Evolutionary conservation across 2,113 vertebrate species (phyloP).

Genomic region (Amphiprion percula): DNA sequence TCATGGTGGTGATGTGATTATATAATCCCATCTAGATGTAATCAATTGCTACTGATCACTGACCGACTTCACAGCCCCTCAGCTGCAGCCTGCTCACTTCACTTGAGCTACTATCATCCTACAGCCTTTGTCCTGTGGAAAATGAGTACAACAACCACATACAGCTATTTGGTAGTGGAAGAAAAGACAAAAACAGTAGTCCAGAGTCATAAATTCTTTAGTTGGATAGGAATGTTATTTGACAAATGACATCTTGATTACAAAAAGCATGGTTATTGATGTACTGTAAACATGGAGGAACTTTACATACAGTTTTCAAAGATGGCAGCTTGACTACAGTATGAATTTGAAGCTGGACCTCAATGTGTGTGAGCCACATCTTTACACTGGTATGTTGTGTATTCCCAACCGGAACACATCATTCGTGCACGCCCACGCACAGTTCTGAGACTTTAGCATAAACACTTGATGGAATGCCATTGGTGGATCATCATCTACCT

Average conservation of each 20-base stretch:
- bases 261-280: neutral
- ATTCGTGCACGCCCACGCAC: constrained; percentile 83
- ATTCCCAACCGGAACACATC: constrained; percentile 84
- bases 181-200: neutral
- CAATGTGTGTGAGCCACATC: neutral
- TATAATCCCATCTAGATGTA: too few species aligned
- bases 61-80: too few species aligned
- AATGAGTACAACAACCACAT: too few species aligned
- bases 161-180: neutral
- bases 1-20: too few species aligned
- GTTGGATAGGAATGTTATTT: constrained; percentile 45
- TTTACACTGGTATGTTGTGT: constrained; percentile 81
- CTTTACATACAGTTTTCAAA: neutral
- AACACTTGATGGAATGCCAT: constrained; percentile 87
- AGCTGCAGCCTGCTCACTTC: too few species aligned
- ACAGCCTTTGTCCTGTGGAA: too few species aligned
- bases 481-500: constrained; percentile 82
- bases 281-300: constrained; percentile 8
- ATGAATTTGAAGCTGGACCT: constrained; percentile 14
- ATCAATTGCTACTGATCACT: too few species aligned
- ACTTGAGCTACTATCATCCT: too few species aligned
- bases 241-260: neutral
- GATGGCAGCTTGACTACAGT: neutral
- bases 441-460: constrained; percentile 79
- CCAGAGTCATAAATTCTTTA: constrained; percentile 37